These are phyloP conservation scores for Tiaroga cobitis DNA, from an alignment of 2,797 vertebrate genomes.

Conservation along the genomic window DNA sequence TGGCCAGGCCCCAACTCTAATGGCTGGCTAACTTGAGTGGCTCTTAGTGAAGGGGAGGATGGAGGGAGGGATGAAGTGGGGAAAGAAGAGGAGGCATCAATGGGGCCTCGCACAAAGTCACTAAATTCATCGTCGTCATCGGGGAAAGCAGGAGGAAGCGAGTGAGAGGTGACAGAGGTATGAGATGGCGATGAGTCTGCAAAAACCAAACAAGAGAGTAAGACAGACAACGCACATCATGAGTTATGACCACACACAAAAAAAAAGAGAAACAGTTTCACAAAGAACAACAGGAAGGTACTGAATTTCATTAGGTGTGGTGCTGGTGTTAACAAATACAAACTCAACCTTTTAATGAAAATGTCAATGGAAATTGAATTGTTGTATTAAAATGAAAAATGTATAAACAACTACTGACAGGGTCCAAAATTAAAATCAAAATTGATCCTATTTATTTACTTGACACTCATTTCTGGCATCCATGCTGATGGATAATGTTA, in stretches of 20 bases:
- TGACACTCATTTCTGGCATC: not conserved
- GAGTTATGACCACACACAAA: slow-evolving; percentile 44
- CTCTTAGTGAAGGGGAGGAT: slow-evolving; percentile 61
- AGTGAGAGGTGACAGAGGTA: slow-evolving; percentile 86
- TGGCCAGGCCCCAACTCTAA: slow-evolving; percentile 44
- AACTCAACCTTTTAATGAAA: slow-evolving; percentile 5
- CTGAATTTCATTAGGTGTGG: not conserved
- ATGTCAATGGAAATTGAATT: not conserved
- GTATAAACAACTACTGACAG: not conserved
- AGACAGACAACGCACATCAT: slow-evolving; percentile 62
- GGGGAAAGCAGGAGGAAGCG: slow-evolving; percentile 84
- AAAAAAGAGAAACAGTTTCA: slow-evolving; percentile 30
- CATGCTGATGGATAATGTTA: not conserved
- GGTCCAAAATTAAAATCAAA: not conserved
- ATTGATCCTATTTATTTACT: not conserved
- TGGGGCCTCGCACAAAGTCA: slow-evolving; percentile 96
- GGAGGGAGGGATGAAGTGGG: slow-evolving; percentile 66
- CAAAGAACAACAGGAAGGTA: slow-evolving; percentile 1
- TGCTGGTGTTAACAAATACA: not conserved
- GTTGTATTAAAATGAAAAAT: not conserved
- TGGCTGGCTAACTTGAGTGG: slow-evolving; percentile 32
- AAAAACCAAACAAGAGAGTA: slow-evolving; percentile 87
- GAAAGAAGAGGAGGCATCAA: slow-evolving; percentile 75
- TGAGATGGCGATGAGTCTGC: slow-evolving; percentile 96
- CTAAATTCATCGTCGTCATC: slow-evolving; percentile 93